These are phyloP conservation scores for Lepidurus packardi DNA, from an alignment of 1,140 invertebrate species.

Conservation along the genomic window DNA sequence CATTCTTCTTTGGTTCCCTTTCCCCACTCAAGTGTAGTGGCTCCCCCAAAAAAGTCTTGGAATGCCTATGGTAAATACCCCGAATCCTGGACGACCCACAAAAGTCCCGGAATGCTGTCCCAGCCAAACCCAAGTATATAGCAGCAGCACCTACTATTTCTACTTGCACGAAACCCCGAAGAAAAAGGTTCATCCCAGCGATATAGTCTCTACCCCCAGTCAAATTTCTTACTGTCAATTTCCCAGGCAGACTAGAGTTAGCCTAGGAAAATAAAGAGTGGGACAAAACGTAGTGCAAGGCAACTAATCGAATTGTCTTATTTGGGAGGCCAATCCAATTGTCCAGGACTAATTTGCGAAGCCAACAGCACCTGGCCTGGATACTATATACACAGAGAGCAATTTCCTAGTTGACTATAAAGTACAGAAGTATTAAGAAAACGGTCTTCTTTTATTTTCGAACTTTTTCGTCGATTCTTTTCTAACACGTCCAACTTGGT, in stretches of 20 bases:
- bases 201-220: too few relatives aligned
- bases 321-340: neutral
- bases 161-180: neutral
- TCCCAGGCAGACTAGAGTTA: too few relatives aligned
- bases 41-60: neutral
- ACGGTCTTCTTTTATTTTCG: too few relatives aligned
- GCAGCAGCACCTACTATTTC: too few relatives aligned
- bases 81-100: neutral
- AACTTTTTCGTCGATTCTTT: too few relatives aligned
- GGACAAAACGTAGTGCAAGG: neutral
- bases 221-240: too few relatives aligned
- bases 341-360: neutral
- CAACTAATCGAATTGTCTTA: slow-evolving; percentile 10
- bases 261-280: neutral
- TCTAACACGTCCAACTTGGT: too few relatives aligned
- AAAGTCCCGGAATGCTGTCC: too few relatives aligned
- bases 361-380: neutral
- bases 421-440: too few relatives aligned
- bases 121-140: too few relatives aligned
- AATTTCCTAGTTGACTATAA: too few relatives aligned
- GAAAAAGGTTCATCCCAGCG: neutral
- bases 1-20: neutral
- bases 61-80: neutral
- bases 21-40: neutral
- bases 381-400: neutral